A percentile compares a stretch with the other conserved stretches of the same genome.
phyloP scores from a whole-genome alignment of 2,113 vertebrate genomes.

The Pelecanoides urinatrix region DNA sequence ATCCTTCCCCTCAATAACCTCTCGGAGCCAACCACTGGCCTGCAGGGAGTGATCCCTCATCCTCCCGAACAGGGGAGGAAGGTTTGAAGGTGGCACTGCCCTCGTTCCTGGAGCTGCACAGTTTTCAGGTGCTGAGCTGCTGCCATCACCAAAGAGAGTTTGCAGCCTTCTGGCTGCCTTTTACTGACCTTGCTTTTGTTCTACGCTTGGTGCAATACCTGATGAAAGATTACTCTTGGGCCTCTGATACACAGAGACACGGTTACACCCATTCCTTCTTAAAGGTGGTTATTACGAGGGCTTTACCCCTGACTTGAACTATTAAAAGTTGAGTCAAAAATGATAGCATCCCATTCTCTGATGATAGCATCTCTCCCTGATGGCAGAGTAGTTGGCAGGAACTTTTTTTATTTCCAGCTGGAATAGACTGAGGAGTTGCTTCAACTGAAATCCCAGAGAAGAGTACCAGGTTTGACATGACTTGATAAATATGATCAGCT shows the following conservation, averaged over 20 bases:
- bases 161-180: neutral
- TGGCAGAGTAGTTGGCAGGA: neutral
- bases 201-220: fast-evolving
- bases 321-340: neutral
- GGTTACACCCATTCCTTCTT: neutral
- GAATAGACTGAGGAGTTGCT: neutral
- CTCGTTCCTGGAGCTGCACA: fast-evolving
- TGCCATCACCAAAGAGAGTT: neutral
- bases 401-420: neutral
- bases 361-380: neutral
- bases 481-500: neutral
- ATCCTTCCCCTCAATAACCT: neutral
- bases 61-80: fast-evolving
- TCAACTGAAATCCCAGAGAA: neutral
- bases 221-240: neutral
- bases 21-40: neutral
- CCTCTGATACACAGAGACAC: neutral
- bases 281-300: neutral
- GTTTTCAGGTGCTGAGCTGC: neutral
- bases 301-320: neutral
- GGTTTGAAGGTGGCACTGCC: neutral
- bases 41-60: fast-evolving
- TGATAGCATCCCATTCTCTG: neutral
- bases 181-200: neutral
- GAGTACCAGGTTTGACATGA: neutral